Conservation (phyloP, 1,140 invertebrate species). For the Akabosia matsudoensis region DNA sequence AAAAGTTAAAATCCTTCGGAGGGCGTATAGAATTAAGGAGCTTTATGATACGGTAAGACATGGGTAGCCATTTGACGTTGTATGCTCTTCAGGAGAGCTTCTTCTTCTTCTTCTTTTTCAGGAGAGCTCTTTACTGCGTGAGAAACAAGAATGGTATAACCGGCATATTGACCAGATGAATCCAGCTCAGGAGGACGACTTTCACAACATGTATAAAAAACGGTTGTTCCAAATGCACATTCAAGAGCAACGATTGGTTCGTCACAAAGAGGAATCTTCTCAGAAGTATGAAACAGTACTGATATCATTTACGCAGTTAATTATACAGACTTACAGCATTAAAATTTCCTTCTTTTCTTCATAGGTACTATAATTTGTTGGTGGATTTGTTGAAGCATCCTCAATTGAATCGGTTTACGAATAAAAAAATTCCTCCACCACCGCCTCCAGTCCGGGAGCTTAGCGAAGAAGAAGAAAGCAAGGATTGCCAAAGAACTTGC, state of each 20-base stretch:
- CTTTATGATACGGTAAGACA: conserved; percentile 4
- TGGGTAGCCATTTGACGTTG: background rate
- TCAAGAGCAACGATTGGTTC: conserved; percentile 36
- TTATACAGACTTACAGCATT: too few species aligned
- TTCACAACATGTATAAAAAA: conserved; percentile 31
- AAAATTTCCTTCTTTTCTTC: too few species aligned
- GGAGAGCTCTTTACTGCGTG: conserved; percentile 32
- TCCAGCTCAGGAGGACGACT: conserved; percentile 33
- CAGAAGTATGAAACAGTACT: too few species aligned
- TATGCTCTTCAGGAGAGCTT: background rate
- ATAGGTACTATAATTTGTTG: conserved; percentile 34
- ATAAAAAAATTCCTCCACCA: conserved; percentile 1
- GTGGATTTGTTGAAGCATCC: conserved; percentile 33
- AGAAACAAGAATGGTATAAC: conserved; percentile 28
- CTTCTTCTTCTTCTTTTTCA: conserved; percentile 7
- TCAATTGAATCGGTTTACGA: conserved; percentile 27
- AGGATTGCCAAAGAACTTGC: background rate
- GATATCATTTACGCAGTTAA: too few species aligned
- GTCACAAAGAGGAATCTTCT: conserved; percentile 33
- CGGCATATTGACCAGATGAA: conserved; percentile 17
- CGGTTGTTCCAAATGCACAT: conserved; percentile 36
- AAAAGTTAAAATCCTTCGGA: background rate
- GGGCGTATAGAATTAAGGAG: conserved; percentile 13
- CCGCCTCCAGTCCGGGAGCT: background rate
- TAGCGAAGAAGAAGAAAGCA: background rate